These are phyloP conservation scores for Prietella phreatophila DNA, from an alignment of 2,113 vertebrate species.

Conservation along the genomic window DNA sequence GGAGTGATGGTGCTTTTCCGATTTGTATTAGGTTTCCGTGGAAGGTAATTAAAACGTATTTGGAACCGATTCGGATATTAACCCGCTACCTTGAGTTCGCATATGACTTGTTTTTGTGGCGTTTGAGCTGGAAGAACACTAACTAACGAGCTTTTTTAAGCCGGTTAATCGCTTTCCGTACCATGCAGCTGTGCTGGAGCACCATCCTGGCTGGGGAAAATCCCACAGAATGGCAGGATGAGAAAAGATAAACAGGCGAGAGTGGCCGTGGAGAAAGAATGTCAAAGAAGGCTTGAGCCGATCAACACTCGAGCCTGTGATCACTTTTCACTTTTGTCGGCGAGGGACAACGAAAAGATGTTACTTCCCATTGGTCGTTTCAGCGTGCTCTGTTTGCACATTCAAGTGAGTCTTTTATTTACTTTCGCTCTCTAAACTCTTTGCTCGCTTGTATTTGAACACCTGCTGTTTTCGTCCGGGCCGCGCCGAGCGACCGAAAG, in stretches of 20 bases:
- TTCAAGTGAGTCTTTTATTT: constrained; percentile 72
- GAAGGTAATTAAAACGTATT: constrained; percentile 59
- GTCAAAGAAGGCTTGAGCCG: background rate
- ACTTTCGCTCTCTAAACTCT: constrained; percentile 66
- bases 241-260: constrained; percentile 31
- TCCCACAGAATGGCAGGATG: constrained; percentile 32
- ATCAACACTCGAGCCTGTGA: constrained; percentile 23
- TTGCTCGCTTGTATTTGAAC: constrained; percentile 74
- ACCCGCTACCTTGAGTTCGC: constrained; percentile 39
- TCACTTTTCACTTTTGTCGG: background rate
- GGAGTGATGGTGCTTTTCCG: constrained; percentile 56
- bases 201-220: constrained; percentile 27
- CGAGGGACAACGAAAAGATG: constrained; percentile 21
- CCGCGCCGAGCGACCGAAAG: constrained; percentile 58
- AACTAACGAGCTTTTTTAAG: constrained; percentile 37
- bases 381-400: constrained; percentile 58
- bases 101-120: constrained; percentile 21
- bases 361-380: constrained; percentile 39
- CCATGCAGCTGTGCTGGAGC: constrained; percentile 23
- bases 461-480: constrained; percentile 74
- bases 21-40: constrained; percentile 52
- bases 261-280: constrained; percentile 9
- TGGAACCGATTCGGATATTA: constrained; percentile 46
- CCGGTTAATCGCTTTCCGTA: constrained; percentile 34
- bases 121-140: constrained; percentile 22